Conservation (phyloP, 2,797 vertebrate genomes). For the Lophotriccus pileatus region DNA sequence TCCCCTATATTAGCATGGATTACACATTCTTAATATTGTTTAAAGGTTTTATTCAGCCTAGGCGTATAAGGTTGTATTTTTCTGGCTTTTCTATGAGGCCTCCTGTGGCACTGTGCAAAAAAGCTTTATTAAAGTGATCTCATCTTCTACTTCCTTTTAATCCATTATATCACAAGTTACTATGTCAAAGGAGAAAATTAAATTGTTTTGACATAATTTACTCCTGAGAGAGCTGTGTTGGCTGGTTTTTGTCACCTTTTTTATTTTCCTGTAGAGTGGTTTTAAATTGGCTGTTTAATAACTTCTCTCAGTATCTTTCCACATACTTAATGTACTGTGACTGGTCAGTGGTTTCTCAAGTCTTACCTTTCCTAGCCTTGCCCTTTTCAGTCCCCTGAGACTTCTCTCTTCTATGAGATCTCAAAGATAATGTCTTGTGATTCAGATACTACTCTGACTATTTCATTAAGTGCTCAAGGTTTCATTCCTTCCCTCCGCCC, state of each 20-base stretch:
- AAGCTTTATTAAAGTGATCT: not conserved
- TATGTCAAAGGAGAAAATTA: slow-evolving; percentile 5
- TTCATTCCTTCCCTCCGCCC: not conserved
- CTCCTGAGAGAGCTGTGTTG: not conserved
- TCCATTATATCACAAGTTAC: not conserved
- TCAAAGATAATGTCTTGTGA: not conserved
- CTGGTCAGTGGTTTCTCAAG: not conserved
- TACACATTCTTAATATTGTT: not conserved
- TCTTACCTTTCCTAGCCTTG: not conserved
- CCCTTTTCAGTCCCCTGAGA: not conserved
- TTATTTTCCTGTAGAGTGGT: slow-evolving; percentile 1
- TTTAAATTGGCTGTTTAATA: slow-evolving; percentile 20
- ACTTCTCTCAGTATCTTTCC: not conserved
- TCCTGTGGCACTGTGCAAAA: not conserved
- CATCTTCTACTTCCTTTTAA: not conserved
- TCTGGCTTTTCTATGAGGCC: not conserved
- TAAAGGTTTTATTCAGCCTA: not conserved
- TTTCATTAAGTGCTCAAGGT: not conserved
- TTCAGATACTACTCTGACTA: not conserved
- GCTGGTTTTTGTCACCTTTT: not conserved
- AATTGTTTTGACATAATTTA: slow-evolving; percentile 23
- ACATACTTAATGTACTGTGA: not conserved
- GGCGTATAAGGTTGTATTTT: not conserved
- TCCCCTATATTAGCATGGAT: not conserved
- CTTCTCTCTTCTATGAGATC: not conserved